Percentiles rank a stretch among this genome's conserved stretches.
Conservation (phyloP, 2,888 invertebrate species). For the Pomacea canaliculata region DNA sequence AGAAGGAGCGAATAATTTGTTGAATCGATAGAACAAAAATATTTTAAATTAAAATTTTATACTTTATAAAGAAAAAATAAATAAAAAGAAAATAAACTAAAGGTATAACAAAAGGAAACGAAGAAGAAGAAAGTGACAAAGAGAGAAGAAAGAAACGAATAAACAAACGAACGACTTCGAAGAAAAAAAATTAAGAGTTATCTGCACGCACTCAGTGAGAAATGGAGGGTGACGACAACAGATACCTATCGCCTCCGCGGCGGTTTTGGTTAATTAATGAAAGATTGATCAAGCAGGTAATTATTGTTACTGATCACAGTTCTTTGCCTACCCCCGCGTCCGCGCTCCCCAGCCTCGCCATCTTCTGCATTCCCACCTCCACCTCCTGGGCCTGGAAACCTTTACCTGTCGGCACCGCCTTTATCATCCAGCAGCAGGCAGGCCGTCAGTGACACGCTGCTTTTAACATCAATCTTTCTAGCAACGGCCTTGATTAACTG, state of each 20-base stretch:
- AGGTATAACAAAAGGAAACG: no score
- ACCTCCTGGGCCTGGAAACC: neutral
- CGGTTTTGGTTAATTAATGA: conserved; percentile 24
- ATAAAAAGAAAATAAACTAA: no score
- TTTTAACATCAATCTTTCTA: neutral
- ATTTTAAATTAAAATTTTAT: no score
- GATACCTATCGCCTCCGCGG: conserved; percentile 19
- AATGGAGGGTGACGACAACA: neutral
- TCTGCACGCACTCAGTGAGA: no score
- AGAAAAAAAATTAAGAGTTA: no score
- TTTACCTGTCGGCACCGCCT: neutral
- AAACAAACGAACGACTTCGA: no score
- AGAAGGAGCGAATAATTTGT: no score
- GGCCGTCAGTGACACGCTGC: neutral
- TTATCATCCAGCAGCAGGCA: neutral
- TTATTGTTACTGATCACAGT: conserved; percentile 18
- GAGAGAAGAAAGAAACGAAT: no score
- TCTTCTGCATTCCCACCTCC: neutral
- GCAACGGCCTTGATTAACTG: no score
- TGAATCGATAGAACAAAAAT: no score
- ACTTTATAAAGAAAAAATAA: no score
- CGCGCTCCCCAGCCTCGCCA: neutral
- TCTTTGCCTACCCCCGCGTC: neutral
- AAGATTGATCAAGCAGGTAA: conserved; percentile 28
- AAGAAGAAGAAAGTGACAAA: no score